Conservation (phyloP, 1,140 invertebrate genomes). For the Odontomachus brunneus region DNA sequence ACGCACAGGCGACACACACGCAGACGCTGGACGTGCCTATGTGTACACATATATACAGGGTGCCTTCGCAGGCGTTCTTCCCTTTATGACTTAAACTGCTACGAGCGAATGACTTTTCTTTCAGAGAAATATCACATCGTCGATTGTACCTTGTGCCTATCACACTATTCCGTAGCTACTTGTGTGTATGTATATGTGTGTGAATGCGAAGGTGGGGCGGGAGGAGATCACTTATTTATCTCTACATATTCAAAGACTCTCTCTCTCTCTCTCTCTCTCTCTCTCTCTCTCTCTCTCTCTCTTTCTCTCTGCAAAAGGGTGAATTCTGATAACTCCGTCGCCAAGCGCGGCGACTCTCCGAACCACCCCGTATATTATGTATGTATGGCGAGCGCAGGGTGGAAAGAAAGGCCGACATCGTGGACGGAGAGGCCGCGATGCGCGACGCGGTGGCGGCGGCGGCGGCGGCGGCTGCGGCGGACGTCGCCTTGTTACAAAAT, state of each 20-base stretch:
- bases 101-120: constrained; percentile 23
- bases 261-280: too few species aligned
- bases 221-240: not conserved
- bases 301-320: not conserved
- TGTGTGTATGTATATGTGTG: too few species aligned
- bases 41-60: not conserved
- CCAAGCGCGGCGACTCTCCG: not conserved
- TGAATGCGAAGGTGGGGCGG: too few species aligned
- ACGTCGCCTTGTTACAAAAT: constrained; percentile 80
- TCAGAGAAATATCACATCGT: constrained; percentile 16
- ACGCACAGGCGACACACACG: not conserved
- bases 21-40: not conserved
- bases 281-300: too few species aligned
- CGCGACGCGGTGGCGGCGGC: not conserved
- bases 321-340: not conserved
- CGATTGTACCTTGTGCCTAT: constrained; percentile 10
- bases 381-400: constrained; percentile 31
- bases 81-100: constrained; percentile 4
- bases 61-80: constrained; percentile 1
- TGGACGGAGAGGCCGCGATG: constrained; percentile 23
- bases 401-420: constrained; percentile 49
- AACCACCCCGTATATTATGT: constrained; percentile 47
- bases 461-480: not conserved
- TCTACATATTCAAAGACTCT: not conserved
- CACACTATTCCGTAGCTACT: not conserved